Evolutionary conservation across 2,113 vertebrate species (phyloP).

Genomic region (Prionailurus bengalensis): DNA sequence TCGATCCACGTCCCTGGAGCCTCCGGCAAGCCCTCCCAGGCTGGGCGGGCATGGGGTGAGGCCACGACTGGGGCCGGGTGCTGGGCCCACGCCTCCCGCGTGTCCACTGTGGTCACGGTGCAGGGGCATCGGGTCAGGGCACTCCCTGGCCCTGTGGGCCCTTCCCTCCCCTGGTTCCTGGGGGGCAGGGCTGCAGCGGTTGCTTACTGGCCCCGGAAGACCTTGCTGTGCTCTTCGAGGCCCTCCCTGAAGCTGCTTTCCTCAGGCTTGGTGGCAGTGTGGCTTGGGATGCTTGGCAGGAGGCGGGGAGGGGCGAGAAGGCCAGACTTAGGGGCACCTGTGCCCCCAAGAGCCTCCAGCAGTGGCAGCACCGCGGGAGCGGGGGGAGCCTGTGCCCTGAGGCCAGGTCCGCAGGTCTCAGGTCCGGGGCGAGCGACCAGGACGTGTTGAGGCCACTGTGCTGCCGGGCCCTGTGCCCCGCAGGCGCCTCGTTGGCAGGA

Average conservation of each 20-base stretch:
- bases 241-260: background rate
- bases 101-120: fast-evolving
- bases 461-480: fast-evolving
- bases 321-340: fast-evolving
- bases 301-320: background rate
- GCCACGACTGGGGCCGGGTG: too few species aligned
- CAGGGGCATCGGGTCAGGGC: fast-evolving
- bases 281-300: background rate
- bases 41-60: too few species aligned
- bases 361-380: fast-evolving
- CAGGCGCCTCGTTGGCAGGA: fast-evolving
- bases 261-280: background rate
- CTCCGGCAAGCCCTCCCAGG: too few species aligned
- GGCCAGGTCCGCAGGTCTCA: background rate
- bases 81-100: too few species aligned
- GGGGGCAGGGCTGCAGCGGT: background rate
- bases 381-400: background rate
- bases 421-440: fast-evolving
- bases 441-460: fast-evolving
- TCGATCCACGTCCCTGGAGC: too few species aligned
- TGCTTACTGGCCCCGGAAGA: fast-evolving
- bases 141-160: too few species aligned
- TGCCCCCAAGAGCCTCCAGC: background rate
- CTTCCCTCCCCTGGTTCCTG: background rate
- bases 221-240: background rate